These are phyloP conservation scores for Anoplolepis gracilipes DNA, from an alignment of 1,140 invertebrate species.

Conservation along the genomic window DNA sequence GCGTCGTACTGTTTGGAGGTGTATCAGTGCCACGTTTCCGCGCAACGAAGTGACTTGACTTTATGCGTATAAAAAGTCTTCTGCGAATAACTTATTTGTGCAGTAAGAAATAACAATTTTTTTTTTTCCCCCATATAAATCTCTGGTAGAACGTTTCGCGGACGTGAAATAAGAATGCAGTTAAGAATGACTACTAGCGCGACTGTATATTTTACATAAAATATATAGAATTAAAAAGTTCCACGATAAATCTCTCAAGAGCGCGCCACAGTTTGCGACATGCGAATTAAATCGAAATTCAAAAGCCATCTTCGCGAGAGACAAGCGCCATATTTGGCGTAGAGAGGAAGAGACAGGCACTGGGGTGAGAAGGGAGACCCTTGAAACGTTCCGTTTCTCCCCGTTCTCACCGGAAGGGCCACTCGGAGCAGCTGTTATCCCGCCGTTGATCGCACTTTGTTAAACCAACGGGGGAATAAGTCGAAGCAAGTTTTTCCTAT, in stretches of 20 bases:
- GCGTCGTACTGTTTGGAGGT: slow-evolving; percentile 56
- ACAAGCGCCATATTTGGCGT: slow-evolving; percentile 44
- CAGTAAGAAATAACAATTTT: slow-evolving; percentile 63
- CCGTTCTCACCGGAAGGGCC: slow-evolving; percentile 66
- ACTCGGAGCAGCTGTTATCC: slow-evolving; percentile 77
- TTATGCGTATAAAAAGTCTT: slow-evolving; percentile 41
- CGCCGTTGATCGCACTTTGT: slow-evolving; percentile 69
- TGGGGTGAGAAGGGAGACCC: slow-evolving; percentile 58
- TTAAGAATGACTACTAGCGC: slow-evolving; percentile 33
- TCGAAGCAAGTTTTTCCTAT: slow-evolving; percentile 68
- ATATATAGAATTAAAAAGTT: slow-evolving; percentile 30
- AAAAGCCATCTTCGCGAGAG: slow-evolving; percentile 38
- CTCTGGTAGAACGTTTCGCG: slow-evolving; percentile 22
- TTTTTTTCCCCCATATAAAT: slow-evolving; percentile 62
- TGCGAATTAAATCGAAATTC: slow-evolving; percentile 58
- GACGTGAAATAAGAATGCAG: slow-evolving; percentile 36
- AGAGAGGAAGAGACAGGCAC: slow-evolving; percentile 12
- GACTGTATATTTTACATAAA: slow-evolving; percentile 24
- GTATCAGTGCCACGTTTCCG: slow-evolving; percentile 68
- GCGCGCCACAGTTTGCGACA: slow-evolving; percentile 8
- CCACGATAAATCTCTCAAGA: slow-evolving; percentile 28
- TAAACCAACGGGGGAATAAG: slow-evolving; percentile 61
- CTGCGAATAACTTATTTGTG: slow-evolving; percentile 65
- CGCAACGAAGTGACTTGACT: slow-evolving; percentile 60
- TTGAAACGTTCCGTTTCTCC: slow-evolving; percentile 64